Evolutionary conservation across 2,797 vertebrate species (phyloP).

Genomic region (Naso thynnoides): DNA sequence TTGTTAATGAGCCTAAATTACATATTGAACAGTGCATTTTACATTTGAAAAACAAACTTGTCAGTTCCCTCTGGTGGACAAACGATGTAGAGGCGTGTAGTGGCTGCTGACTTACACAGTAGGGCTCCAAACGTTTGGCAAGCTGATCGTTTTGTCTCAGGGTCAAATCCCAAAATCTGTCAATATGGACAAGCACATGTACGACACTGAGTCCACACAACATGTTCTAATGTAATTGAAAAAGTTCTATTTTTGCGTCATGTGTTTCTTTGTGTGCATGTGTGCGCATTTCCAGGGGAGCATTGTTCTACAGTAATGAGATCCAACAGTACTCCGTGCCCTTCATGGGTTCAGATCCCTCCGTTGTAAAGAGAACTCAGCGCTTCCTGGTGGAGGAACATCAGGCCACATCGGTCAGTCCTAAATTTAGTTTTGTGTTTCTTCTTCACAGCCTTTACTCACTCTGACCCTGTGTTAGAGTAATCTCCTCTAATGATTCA

Average conservation of each 20-base stretch:
- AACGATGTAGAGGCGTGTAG: background rate
- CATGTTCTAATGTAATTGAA: background rate
- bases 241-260: background rate
- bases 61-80: slow-evolving; percentile 1
- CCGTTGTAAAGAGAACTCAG: slow-evolving; percentile 94
- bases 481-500: background rate
- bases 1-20: too few relatives aligned
- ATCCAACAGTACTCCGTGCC: slow-evolving; percentile 89
- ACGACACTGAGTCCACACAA: background rate
- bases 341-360: slow-evolving; percentile 92
- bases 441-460: background rate
- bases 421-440: background rate
- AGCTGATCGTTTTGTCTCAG: background rate
- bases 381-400: slow-evolving; percentile 88
- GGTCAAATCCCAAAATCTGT: background rate
- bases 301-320: slow-evolving; percentile 89
- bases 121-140: too few relatives aligned
- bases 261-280: slow-evolving; percentile 5
- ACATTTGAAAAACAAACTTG: background rate
- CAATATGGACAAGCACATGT: too few relatives aligned
- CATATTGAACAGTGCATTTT: background rate
- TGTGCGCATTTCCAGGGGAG: slow-evolving; percentile 77
- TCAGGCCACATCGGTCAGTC: slow-evolving; percentile 89
- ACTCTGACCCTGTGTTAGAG: background rate
- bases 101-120: too few relatives aligned